Evolutionary conservation across 1,140 invertebrate genomes (phyloP), one percentile per base, ranked within the genome.

Genomic region (Hormaphis cornu): DNA sequence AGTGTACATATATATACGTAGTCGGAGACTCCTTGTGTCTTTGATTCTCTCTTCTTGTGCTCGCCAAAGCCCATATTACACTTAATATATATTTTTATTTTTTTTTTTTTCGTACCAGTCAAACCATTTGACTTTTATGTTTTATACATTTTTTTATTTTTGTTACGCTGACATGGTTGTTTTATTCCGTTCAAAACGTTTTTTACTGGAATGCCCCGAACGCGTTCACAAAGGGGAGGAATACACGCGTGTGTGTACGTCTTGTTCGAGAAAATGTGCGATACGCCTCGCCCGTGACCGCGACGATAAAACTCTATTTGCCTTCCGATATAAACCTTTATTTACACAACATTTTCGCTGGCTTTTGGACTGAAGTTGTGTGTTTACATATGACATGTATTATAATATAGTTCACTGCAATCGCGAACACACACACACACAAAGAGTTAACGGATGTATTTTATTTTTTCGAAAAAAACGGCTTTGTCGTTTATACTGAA

Each of bases 131-230:
- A 66, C 44, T 50, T 66, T 66, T 66, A 66, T 48, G 26, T 46
- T 50, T 50, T 28, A 5, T 40, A 24, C 9, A 28, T 48, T 33
- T 33, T 50, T 44, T 28, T 28, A 50, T 66, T 22, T 50, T 4
- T 18, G 8, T 24, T 2, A 24, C 30, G 33, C 50, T 46, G 44
- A 50, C 61, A 22, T 28, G 61, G 42, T 50, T 48, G 44, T 66
- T 66, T 66, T 66, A 66, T 66, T 66, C 50, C 61, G 10, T 66
- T 66, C 50, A 66, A 66, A 66, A 66, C 28, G 61, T 46, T 66
- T 66, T 50, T 48, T 35, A 22, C 18, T 20, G n/a, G n/a, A n/a
- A n/a, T n/a, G n/a, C n/a, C n/a, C n/a, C n/a, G 24, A 40, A 58
- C 33, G 6, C 14, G 2, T 48, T n/a, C n/a, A 46, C 12, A 24